Conservation (phyloP, 2,888 invertebrate genomes). For the Actias luna region DNA sequence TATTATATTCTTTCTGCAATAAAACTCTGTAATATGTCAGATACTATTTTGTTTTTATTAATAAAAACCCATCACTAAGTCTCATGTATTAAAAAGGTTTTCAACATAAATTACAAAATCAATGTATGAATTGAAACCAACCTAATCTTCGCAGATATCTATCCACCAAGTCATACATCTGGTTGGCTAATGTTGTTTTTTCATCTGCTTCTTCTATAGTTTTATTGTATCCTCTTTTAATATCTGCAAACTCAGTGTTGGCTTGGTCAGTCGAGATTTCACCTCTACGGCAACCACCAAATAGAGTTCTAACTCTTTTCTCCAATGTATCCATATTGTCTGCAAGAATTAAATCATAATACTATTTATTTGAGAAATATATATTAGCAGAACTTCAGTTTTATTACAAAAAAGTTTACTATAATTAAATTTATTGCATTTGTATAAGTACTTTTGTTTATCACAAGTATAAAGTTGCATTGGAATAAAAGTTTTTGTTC, state of each 20-base stretch:
- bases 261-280: constrained; percentile 87
- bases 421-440: too few species aligned
- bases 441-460: too few species aligned
- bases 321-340: constrained; percentile 96
- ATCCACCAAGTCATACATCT: constrained; percentile 97
- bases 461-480: too few species aligned
- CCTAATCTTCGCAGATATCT: constrained; percentile 94
- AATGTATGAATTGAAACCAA: constrained; percentile 48
- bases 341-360: constrained; percentile 44
- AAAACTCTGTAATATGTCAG: too few species aligned
- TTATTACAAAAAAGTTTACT: too few species aligned
- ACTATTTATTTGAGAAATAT: background rate
- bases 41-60: too few species aligned
- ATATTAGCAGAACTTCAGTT: background rate
- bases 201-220: constrained; percentile 97
- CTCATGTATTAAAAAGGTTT: too few species aligned
- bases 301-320: constrained; percentile 93
- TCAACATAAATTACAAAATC: too few species aligned
- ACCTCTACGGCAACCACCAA: constrained; percentile 90
- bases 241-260: constrained; percentile 91
- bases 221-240: constrained; percentile 94
- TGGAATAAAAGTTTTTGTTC: too few species aligned
- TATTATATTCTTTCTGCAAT: too few species aligned
- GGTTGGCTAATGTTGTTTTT: constrained; percentile 96
- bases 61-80: too few species aligned